Evolutionary conservation across 2,888 invertebrate genomes (phyloP).

Genomic region (Tricholauxania praeusta): DNA sequence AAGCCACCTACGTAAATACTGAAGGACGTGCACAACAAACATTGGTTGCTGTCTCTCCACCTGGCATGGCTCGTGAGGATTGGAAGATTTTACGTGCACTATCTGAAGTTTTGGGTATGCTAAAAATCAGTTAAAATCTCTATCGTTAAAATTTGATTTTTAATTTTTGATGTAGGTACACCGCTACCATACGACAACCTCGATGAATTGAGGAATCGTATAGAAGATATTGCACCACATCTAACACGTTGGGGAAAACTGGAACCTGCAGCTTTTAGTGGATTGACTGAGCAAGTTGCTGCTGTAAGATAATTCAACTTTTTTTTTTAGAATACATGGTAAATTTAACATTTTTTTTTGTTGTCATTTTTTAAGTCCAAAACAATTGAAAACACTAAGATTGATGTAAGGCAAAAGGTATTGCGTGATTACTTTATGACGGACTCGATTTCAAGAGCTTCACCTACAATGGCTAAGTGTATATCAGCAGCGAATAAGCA

Average conservation of each 20-base stretch:
- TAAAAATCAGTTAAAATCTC: not conserved
- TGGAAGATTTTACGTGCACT: slow-evolving; percentile 99
- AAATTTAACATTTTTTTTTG: not conserved
- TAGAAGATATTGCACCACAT: slow-evolving; percentile 90
- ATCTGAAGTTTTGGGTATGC: slow-evolving; percentile 83
- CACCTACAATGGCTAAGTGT: slow-evolving; percentile 99
- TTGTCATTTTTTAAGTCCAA: slow-evolving; percentile 63
- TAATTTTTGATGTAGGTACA: slow-evolving; percentile 66
- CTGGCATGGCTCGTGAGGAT: slow-evolving; percentile 93
- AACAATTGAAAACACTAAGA: slow-evolving; percentile 69
- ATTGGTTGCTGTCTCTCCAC: slow-evolving; percentile 86
- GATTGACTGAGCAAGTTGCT: slow-evolving; percentile 82
- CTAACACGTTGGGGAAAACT: slow-evolving; percentile 86
- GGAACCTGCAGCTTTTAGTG: slow-evolving; percentile 86
- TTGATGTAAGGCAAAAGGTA: slow-evolving; percentile 81
- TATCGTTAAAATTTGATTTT: too few species aligned
- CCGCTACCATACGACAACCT: slow-evolving; percentile 89
- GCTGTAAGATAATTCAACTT: slow-evolving; percentile 67
- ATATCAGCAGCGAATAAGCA: slow-evolving; percentile 87
- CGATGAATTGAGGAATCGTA: slow-evolving; percentile 83
- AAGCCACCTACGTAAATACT: slow-evolving; percentile 96
- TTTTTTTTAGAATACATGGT: slow-evolving; percentile 7
- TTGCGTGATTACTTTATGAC: slow-evolving; percentile 95
- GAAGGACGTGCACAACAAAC: slow-evolving; percentile 97
- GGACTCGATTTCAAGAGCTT: slow-evolving; percentile 94